Evolutionary conservation across 2,888 invertebrate species (phyloP).

Genomic region (Gandaritis pyraliata): DNA sequence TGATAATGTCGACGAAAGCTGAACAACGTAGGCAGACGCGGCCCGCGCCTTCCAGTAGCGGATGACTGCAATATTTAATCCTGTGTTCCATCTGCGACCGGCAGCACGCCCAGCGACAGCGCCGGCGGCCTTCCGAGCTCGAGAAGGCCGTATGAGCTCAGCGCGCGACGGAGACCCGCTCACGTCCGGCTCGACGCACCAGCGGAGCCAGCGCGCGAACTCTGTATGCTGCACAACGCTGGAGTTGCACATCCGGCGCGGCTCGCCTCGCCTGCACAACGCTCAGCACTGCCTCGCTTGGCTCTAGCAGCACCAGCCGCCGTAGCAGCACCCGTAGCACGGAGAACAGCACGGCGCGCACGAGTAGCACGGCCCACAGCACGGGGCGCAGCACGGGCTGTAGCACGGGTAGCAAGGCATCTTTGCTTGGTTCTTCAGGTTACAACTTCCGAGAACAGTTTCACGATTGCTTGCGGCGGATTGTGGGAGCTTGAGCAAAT

Average conservation of each 20-base stretch:
- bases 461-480: slow-evolving; percentile 33
- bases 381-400: slow-evolving; percentile 49
- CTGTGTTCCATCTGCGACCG: slow-evolving; percentile 25
- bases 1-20: slow-evolving; percentile 23
- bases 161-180: slow-evolving; percentile 35
- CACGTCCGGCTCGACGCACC: slow-evolving; percentile 22
- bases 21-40: slow-evolving; percentile 24
- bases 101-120: slow-evolving; percentile 21
- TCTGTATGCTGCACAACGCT: slow-evolving; percentile 28
- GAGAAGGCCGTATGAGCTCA: slow-evolving; percentile 25
- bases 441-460: slow-evolving; percentile 6
- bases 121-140: slow-evolving; percentile 40
- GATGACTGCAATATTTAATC: slow-evolving; percentile 23
- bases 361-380: slow-evolving; percentile 56
- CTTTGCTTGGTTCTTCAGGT: slow-evolving; percentile 32
- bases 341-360: slow-evolving; percentile 58
- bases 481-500: slow-evolving; percentile 31
- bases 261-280: slow-evolving; percentile 20
- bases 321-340: slow-evolving; percentile 54
- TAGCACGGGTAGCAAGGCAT: slow-evolving; percentile 62
- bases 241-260: slow-evolving; percentile 22
- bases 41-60: slow-evolving; percentile 24
- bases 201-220: slow-evolving; percentile 36
- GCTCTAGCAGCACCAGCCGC: slow-evolving; percentile 33
- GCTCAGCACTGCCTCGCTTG: slow-evolving; percentile 29